These are phyloP conservation scores for Sebastolobus altivelis DNA, from an alignment of 2,797 vertebrate species.

Conservation along the genomic window DNA sequence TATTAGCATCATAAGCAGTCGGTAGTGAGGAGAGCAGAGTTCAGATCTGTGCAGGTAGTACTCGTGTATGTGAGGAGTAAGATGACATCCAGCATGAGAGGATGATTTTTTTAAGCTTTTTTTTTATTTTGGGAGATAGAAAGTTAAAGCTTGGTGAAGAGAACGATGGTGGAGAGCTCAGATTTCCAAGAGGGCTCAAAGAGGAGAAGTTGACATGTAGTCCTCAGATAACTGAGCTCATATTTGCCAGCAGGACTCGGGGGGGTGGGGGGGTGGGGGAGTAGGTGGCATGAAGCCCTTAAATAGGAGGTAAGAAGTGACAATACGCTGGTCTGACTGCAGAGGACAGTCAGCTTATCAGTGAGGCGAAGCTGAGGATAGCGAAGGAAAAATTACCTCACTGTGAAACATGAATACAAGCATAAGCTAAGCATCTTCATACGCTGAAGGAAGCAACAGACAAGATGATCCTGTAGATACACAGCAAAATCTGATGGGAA, in stretches of 20 bases:
- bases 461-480: not conserved
- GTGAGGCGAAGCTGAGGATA: not conserved
- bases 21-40: not conserved
- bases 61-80: conserved; percentile 27
- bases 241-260: conserved; percentile 27
- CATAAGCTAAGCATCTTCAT: conserved; percentile 30
- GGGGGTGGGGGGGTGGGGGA: not conserved
- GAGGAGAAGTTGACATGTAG: conserved; percentile 25
- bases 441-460: not conserved
- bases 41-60: conserved; percentile 26
- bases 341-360: not conserved
- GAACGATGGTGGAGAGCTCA: conserved; percentile 3
- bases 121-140: not conserved
- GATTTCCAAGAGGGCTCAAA: conserved; percentile 24
- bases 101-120: not conserved
- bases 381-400: not conserved
- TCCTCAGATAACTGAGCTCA: conserved; percentile 25
- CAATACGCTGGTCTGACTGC: conserved; percentile 31
- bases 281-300: conserved; percentile 31
- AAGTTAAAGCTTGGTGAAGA: conserved; percentile 12
- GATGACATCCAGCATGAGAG: conserved; percentile 26
- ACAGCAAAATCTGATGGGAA: conserved; percentile 1
- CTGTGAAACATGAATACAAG: not conserved
- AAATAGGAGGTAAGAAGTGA: conserved; percentile 53
- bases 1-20: conserved; percentile 45